Evolutionary conservation across 2,888 invertebrate species (phyloP).

Genomic region (Pandemis heparana): DNA sequence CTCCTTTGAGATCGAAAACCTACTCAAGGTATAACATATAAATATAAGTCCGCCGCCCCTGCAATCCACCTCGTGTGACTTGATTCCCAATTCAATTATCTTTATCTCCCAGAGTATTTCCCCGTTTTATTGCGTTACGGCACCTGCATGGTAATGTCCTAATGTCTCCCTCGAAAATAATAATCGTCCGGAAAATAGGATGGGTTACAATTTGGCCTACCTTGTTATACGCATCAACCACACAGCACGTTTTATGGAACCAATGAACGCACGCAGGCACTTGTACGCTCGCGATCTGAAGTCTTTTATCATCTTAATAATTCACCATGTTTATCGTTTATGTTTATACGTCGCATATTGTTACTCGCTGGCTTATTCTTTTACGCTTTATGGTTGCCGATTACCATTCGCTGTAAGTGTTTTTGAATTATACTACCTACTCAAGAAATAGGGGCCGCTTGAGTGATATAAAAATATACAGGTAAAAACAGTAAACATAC

Average conservation of each 20-base stretch:
- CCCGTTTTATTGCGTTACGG: constrained; percentile 65
- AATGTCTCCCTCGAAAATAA: constrained; percentile 67
- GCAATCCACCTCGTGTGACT: constrained; percentile 57
- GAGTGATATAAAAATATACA: too few relatives aligned
- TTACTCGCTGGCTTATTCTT: neutral
- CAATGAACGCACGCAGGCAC: constrained; percentile 41
- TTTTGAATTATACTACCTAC: neutral
- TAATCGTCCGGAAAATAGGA: constrained; percentile 62
- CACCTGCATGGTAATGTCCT: constrained; percentile 69
- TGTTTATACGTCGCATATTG: constrained; percentile 1
- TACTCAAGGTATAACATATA: constrained; percentile 89
- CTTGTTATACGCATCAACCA: constrained; percentile 28
- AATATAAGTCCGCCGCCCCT: constrained; percentile 54
- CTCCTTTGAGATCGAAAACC: constrained; percentile 97
- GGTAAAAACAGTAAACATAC: too few relatives aligned
- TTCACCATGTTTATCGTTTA: neutral
- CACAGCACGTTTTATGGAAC: constrained; percentile 37
- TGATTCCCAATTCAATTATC: constrained; percentile 68
- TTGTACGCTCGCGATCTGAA: constrained; percentile 26
- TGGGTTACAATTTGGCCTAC: constrained; percentile 42
- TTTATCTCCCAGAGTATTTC: constrained; percentile 58
- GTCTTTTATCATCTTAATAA: constrained; percentile 37
- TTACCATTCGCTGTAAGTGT: neutral
- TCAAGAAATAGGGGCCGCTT: too few relatives aligned
- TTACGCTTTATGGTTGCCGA: neutral